phyloP scores from a whole-genome alignment of 1,140 invertebrate species.

The Adelges cooleyi region DNA sequence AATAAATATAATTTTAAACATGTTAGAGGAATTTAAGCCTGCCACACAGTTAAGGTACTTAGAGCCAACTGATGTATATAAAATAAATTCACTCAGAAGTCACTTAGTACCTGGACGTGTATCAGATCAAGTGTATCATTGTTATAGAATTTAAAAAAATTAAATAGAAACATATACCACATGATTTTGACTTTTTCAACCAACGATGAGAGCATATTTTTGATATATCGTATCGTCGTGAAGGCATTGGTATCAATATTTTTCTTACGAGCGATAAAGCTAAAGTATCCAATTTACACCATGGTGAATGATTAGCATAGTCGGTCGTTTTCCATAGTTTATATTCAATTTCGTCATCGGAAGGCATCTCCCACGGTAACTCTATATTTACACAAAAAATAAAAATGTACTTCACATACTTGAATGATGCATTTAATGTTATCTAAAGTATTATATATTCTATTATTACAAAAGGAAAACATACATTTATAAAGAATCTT shows the following conservation, averaged over 20 bases:
- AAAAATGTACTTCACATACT: slow-evolving; percentile 23
- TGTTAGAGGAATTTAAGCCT: too few relatives aligned
- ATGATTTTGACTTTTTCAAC: slow-evolving; percentile 45
- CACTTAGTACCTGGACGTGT: slow-evolving; percentile 16
- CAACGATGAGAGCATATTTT: slow-evolving; percentile 66
- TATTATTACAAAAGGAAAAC: slow-evolving; percentile 27
- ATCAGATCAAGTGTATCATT: not conserved
- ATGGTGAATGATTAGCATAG: slow-evolving; percentile 55
- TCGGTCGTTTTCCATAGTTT: slow-evolving; percentile 58
- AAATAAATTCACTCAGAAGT: not conserved
- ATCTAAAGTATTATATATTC: too few relatives aligned
- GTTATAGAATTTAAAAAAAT: too few relatives aligned
- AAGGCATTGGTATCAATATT: slow-evolving; percentile 55
- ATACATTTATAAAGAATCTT: too few relatives aligned
- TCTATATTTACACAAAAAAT: slow-evolving; percentile 44
- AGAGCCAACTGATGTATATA: not conserved
- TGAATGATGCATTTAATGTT: too few relatives aligned
- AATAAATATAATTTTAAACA: too few relatives aligned
- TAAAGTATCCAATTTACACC: slow-evolving; percentile 68
- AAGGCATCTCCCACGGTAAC: slow-evolving; percentile 84
- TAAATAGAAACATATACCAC: slow-evolving; percentile 1
- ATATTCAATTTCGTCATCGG: slow-evolving; percentile 57
- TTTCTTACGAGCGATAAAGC: slow-evolving; percentile 61
- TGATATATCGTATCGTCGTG: slow-evolving; percentile 50
- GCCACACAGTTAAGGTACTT: not conserved